A percentile compares a stretch with the other conserved stretches of the same genome.
Evolutionary conservation across 2,888 invertebrate species (phyloP).

Genomic region (Lepas anatifera): DNA sequence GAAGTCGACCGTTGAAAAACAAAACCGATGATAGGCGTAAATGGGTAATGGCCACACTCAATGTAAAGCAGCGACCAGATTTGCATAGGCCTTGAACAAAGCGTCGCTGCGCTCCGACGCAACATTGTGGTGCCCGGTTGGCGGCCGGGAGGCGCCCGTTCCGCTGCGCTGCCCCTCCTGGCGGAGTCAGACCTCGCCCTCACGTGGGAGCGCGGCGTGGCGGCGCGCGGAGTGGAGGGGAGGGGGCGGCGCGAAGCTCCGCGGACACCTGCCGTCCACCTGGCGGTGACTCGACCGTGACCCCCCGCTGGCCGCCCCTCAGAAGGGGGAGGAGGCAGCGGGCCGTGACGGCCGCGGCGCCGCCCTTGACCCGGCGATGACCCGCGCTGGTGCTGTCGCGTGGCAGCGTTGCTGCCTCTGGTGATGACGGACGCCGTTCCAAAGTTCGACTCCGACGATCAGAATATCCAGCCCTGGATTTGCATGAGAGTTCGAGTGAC

Average conservation of each 20-base stretch:
- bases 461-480: no score
- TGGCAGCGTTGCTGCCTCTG: no score
- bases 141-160: no score
- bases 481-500: no score
- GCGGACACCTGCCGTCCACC: background rate
- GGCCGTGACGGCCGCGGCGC: background rate
- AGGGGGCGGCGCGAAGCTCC: background rate
- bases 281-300: background rate
- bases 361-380: background rate
- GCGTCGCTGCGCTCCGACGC: background rate
- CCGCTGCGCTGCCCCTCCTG: background rate
- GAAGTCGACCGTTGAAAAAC: conserved; percentile 61
- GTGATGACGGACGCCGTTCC: no score
- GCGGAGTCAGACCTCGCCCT: no score
- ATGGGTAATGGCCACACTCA: background rate
- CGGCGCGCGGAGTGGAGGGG: background rate
- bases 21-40: conserved; percentile 7
- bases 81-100: conserved; percentile 9
- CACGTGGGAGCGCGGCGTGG: background rate
- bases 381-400: background rate
- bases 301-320: background rate
- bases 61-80: background rate
- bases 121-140: no score
- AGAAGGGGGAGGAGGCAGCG: background rate
- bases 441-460: no score